A percentile compares a stretch with the other conserved stretches of the same genome.
Evolutionary conservation across 1,140 invertebrate species (phyloP).

Genomic region (Drosophila bipectinata): DNA sequence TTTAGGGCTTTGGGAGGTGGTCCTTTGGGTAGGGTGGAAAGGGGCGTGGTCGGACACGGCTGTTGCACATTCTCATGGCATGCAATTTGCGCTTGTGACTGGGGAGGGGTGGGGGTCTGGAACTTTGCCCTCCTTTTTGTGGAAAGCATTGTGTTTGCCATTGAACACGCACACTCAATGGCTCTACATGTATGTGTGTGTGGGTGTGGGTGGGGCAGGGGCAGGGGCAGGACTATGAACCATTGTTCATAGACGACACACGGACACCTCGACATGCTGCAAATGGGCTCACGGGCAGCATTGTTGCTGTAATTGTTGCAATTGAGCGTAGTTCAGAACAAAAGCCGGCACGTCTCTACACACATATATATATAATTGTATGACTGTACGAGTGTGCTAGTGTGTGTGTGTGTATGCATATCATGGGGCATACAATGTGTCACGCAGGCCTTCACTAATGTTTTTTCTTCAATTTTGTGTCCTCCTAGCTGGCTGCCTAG

Average conservation of each 20-base stretch:
- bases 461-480: constrained; percentile 14
- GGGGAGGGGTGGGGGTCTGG: constrained; percentile 10
- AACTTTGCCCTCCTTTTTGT: constrained; percentile 38
- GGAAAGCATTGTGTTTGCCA: constrained; percentile 68
- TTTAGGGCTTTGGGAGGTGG: constrained; percentile 4
- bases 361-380: constrained; percentile 12
- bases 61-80: constrained; percentile 76
- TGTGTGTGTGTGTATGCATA: neutral
- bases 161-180: constrained; percentile 73
- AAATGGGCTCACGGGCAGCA: constrained; percentile 58
- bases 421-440: constrained; percentile 23
- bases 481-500: neutral
- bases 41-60: constrained; percentile 47
- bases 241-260: constrained; percentile 51
- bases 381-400: neutral
- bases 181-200: neutral
- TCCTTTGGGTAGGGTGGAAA: neutral
- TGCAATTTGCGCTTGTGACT: constrained; percentile 59
- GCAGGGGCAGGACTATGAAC: neutral
- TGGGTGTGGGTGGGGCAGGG: constrained; percentile 5
- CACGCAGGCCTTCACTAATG: constrained; percentile 37
- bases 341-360: constrained; percentile 23
- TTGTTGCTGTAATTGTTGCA: constrained; percentile 80
- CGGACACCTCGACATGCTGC: constrained; percentile 53
- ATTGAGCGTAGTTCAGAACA: constrained; percentile 70